phyloP scores from a whole-genome alignment of 2,113 vertebrate species.

The Elanoides forficatus region DNA sequence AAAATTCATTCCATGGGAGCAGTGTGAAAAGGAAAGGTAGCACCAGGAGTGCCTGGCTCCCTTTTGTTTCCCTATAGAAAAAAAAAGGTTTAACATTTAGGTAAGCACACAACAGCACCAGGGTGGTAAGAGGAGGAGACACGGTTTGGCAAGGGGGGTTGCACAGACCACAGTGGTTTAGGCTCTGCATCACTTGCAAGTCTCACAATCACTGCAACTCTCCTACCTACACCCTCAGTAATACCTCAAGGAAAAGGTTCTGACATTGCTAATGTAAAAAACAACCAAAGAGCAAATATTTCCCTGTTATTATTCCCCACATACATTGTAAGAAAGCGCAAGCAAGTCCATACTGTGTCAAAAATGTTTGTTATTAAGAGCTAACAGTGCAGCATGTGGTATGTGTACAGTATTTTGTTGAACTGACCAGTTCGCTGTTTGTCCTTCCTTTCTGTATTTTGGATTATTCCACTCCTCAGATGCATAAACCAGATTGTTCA shows the following conservation, averaged over 20 bases:
- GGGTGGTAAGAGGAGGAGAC: background rate
- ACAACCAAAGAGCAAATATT: background rate
- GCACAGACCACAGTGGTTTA: background rate
- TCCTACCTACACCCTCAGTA: background rate
- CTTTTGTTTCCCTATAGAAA: background rate
- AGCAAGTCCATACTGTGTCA: background rate
- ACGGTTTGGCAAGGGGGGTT: background rate
- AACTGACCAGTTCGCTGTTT: background rate
- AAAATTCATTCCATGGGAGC: background rate
- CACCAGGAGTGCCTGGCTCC: background rate
- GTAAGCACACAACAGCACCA: background rate
- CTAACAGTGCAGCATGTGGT: background rate
- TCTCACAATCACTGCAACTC: background rate
- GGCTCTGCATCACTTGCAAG: background rate
- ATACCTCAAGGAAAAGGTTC: background rate
- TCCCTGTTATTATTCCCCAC: background rate
- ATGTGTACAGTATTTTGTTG: background rate
- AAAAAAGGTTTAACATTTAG: background rate
- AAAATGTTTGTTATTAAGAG: background rate
- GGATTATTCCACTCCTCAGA: background rate
- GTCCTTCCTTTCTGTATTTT: background rate
- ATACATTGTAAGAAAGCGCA: background rate
- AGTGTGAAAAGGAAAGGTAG: background rate
- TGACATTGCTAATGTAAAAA: background rate
- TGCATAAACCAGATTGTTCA: background rate